Evolutionary conservation across 1,140 invertebrate species (phyloP).

Genomic region (Nasonia vitripennis): DNA sequence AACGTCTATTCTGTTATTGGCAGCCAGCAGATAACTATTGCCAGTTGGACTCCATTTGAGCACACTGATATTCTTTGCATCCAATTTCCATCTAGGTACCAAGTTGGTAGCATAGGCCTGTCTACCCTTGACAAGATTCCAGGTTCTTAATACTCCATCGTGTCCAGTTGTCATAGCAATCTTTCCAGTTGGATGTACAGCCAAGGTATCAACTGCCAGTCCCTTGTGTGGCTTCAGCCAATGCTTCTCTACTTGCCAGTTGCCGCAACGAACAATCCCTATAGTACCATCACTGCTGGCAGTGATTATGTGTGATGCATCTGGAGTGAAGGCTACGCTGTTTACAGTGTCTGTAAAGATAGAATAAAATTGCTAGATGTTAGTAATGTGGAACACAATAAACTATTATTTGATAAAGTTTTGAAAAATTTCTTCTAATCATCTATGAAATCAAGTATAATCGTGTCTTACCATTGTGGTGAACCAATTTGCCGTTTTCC

Average conservation of each 20-base stretch:
- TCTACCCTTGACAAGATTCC: constrained; percentile 95
- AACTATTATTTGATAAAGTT: background rate
- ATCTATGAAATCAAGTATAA: background rate
- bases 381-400: background rate
- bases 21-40: constrained; percentile 82
- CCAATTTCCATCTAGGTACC: constrained; percentile 76
- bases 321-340: constrained; percentile 83
- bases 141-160: constrained; percentile 90
- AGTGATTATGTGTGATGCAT: constrained; percentile 86
- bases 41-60: constrained; percentile 82
- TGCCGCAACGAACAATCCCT: constrained; percentile 86
- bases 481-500: constrained; percentile 86
- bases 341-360: constrained; percentile 81
- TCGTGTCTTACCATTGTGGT: constrained; percentile 81
- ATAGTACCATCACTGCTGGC: constrained; percentile 90
- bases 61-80: constrained; percentile 75
- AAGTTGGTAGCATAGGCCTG: constrained; percentile 92
- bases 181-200: constrained; percentile 92
- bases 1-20: constrained; percentile 82
- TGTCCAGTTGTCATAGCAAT: constrained; percentile 89
- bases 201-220: constrained; percentile 80
- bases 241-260: constrained; percentile 89
- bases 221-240: constrained; percentile 85
- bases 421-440: background rate
- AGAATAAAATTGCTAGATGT: background rate